phyloP scores from a whole-genome alignment of 1,140 invertebrate genomes.

The Sycophaga agraensis region DNA sequence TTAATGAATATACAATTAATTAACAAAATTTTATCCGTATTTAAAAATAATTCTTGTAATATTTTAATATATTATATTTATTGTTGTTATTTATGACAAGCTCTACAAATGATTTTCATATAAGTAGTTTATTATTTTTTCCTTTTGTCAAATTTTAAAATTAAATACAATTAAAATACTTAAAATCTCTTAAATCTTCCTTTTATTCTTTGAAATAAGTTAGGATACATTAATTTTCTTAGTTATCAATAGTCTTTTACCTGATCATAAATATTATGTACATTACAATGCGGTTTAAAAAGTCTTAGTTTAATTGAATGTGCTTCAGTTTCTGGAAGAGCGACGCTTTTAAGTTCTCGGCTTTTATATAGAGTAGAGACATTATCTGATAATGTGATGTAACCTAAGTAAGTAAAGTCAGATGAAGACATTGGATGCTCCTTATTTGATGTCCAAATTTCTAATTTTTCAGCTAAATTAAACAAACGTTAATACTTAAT shows the following conservation, averaged over 20 bases:
- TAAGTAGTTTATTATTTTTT: too few relatives aligned
- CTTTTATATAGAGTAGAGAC: conserved; percentile 79
- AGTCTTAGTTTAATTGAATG: conserved; percentile 82
- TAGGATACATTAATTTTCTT: too few relatives aligned
- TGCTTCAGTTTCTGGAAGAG: conserved; percentile 75
- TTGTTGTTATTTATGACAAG: too few relatives aligned
- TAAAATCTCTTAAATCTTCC: too few relatives aligned
- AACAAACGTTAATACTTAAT: neutral
- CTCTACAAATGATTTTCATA: too few relatives aligned
- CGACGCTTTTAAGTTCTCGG: conserved; percentile 82
- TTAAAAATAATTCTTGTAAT: too few relatives aligned
- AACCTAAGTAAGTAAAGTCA: conserved; percentile 73
- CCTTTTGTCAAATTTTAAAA: too few relatives aligned
- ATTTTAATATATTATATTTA: too few relatives aligned
- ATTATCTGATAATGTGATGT: conserved; percentile 81
- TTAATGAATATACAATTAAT: neutral
- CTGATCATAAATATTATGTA: conserved; percentile 78
- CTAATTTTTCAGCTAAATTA: conserved; percentile 62
- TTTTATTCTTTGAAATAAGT: too few relatives aligned
- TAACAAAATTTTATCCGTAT: too few relatives aligned
- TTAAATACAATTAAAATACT: too few relatives aligned
- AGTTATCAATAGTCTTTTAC: too few relatives aligned
- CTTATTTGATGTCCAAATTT: conserved; percentile 60
- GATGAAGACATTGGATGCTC: conserved; percentile 47
- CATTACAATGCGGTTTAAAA: conserved; percentile 77